Evolutionary conservation across 2,888 invertebrate species (phyloP).

Genomic region (Melanotus villosus): DNA sequence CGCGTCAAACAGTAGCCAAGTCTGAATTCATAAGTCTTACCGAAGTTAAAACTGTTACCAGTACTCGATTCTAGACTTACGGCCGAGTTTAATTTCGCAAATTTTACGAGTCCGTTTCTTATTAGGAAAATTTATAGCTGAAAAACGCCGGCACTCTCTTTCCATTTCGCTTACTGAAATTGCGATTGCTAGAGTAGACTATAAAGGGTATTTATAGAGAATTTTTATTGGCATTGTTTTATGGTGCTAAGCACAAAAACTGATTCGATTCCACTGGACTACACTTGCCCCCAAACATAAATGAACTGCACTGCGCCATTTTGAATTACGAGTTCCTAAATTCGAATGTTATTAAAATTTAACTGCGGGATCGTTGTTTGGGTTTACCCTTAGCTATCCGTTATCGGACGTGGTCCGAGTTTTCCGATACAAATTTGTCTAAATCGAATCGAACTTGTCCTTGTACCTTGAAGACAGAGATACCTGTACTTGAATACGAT

Average conservation of each 20-base stretch:
- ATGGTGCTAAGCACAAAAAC: slow-evolving; percentile 12
- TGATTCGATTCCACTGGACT: neutral
- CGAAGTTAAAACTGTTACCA: neutral
- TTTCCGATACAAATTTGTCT: no score
- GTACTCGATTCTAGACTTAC: slow-evolving; percentile 5
- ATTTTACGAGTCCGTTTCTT: slow-evolving; percentile 21
- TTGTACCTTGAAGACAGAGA: no score
- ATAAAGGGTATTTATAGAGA: slow-evolving; percentile 23
- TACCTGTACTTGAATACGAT: no score
- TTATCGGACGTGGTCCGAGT: no score
- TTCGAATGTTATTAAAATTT: no score
- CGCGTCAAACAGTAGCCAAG: slow-evolving; percentile 3
- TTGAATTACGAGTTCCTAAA: neutral
- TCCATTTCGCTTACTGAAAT: no score
- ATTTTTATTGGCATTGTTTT: slow-evolving; percentile 21
- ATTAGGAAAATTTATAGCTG: slow-evolving; percentile 22
- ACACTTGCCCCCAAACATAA: neutral
- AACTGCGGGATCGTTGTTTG: no score
- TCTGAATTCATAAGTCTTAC: slow-evolving; percentile 3
- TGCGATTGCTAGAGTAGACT: slow-evolving; percentile 16
- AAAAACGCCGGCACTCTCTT: slow-evolving; percentile 10
- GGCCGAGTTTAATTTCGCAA: slow-evolving; percentile 20
- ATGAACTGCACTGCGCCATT: neutral
- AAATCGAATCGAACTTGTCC: no score
- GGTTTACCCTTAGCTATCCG: no score